Conservation (phyloP, 1,140 invertebrate species). For the Dendroctonus valens region DNA sequence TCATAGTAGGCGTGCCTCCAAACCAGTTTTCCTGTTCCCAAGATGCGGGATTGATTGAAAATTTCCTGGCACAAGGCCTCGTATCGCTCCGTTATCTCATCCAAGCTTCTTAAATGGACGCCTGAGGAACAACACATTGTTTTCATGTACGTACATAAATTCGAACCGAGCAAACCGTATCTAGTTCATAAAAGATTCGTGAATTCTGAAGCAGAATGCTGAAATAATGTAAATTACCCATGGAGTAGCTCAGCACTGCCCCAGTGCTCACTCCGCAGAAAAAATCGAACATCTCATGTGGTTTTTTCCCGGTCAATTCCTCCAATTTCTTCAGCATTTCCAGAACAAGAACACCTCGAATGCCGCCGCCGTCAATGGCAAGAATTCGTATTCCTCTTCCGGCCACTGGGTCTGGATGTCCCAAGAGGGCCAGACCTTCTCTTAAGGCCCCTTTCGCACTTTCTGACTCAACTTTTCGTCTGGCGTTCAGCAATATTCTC, state of each 20-base stretch:
- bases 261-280: conserved; percentile 92
- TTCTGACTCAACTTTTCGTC: conserved; percentile 50
- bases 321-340: conserved; percentile 80
- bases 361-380: conserved; percentile 88
- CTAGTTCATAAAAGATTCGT: no score
- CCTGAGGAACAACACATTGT: conserved; percentile 47
- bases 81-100: conserved; percentile 67
- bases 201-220: neutral
- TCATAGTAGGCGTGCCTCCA: conserved; percentile 90
- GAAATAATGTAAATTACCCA: conserved; percentile 53
- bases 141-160: neutral
- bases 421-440: conserved; percentile 73
- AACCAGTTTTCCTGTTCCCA: conserved; percentile 76
- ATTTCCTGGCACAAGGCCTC: conserved; percentile 67
- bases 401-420: conserved; percentile 68
- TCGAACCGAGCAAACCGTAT: neutral
- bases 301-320: conserved; percentile 63
- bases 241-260: conserved; percentile 69
- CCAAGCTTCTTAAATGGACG: conserved; percentile 56
- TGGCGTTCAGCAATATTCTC: conserved; percentile 56
- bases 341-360: conserved; percentile 78
- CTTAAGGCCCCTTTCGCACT: conserved; percentile 52
- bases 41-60: conserved; percentile 68
- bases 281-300: conserved; percentile 80
- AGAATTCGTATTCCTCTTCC: conserved; percentile 78